Conservation (phyloP, 2,113 vertebrate genomes). For the Spermophilus dauricus region DNA sequence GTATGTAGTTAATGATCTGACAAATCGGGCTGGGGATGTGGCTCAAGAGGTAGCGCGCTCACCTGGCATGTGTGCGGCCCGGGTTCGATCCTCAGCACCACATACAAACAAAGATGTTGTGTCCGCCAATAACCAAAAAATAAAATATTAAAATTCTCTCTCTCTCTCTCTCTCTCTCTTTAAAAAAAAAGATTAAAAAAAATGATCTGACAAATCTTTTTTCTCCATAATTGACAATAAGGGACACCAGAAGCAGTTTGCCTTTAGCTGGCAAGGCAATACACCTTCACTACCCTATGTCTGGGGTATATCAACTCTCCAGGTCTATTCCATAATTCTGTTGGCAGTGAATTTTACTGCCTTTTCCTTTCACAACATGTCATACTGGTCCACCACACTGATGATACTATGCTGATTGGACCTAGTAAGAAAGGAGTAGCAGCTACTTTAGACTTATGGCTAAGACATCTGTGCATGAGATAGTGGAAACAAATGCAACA, state of each 20-base stretch:
- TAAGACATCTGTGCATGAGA: background rate
- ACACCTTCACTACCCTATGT: background rate
- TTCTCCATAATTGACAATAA: background rate
- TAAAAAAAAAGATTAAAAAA: too few species aligned
- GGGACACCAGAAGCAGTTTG: background rate
- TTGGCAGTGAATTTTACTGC: background rate
- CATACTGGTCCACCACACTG: background rate
- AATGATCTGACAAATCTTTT: background rate
- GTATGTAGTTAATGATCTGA: background rate
- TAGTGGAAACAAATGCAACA: background rate
- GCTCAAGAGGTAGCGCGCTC: too few species aligned
- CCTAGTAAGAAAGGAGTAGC: background rate
- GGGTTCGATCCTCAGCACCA: too few species aligned
- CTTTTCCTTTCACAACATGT: background rate
- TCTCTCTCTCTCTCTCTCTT: too few species aligned
- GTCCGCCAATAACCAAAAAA: too few species aligned
- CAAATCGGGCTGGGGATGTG: background rate
- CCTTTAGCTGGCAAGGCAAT: background rate
- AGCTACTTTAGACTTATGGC: background rate
- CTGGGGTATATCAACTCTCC: background rate
- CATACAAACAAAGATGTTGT: too few species aligned
- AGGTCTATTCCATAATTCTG: background rate
- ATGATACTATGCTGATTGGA: background rate
- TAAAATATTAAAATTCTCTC: too few species aligned
- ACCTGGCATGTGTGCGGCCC: too few species aligned